A percentile compares a stretch with the other conserved stretches of the same genome.
phyloP scores from a whole-genome alignment of 2,113 vertebrate species.

The Barnardius zonarius region DNA sequence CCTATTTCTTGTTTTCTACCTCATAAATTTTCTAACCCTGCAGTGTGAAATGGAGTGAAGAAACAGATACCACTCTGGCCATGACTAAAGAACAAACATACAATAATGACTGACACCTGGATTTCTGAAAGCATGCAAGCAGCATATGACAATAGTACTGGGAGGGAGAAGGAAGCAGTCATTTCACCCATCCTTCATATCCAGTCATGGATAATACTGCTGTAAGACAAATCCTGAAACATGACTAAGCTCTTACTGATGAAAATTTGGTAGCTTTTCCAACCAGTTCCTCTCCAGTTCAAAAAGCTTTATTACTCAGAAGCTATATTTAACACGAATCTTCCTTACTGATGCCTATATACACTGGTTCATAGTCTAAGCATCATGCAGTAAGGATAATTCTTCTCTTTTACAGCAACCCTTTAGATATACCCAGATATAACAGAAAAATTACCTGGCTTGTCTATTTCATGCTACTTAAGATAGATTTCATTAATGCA shows the following conservation, averaged over 20 bases:
- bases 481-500: neutral
- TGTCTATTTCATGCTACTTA: neutral
- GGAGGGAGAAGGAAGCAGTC: neutral
- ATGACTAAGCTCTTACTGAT: neutral
- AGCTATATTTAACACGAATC: neutral
- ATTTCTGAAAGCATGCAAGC: neutral
- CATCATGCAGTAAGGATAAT: neutral
- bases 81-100: neutral
- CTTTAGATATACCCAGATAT: neutral
- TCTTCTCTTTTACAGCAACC: neutral
- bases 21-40: neutral
- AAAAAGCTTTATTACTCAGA: neutral
- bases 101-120: neutral
- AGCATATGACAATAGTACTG: neutral
- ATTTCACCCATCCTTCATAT: no score
- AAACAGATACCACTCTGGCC: neutral
- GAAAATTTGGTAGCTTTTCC: neutral
- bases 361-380: neutral
- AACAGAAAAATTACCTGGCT: neutral
- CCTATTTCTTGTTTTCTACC: neutral
- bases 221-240: neutral
- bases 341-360: neutral
- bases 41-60: neutral
- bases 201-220: neutral
- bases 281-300: neutral